A percentile compares a stretch with the other conserved stretches of the same genome.
Conservation (phyloP, 2,888 invertebrate species). For the Poecilus cupreus region DNA sequence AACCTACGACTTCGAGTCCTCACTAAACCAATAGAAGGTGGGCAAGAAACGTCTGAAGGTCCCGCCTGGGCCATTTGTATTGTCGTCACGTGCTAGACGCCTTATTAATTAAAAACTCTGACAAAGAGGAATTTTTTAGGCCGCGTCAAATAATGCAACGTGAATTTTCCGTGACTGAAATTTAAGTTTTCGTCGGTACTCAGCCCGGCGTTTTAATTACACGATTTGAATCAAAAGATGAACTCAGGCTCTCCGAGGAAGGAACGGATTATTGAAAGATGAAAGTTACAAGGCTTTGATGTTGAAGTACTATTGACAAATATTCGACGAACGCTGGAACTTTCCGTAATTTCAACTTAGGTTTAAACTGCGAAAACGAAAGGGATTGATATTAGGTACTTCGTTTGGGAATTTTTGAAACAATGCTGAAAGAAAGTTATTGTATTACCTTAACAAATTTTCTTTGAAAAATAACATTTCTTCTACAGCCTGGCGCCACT, state of each 20-base stretch:
- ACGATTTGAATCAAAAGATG: conserved; percentile 27
- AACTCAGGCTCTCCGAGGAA: neutral
- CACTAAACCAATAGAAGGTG: neutral
- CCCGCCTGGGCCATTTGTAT: neutral
- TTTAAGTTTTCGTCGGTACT: conserved; percentile 4
- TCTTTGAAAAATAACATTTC: no score
- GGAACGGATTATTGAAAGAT: conserved; percentile 27
- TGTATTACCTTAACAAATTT: no score
- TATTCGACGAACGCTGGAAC: neutral
- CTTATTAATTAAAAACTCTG: conserved; percentile 48
- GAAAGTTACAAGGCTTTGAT: conserved; percentile 24
- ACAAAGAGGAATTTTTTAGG: neutral
- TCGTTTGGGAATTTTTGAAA: neutral
- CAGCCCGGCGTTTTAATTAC: conserved; percentile 18
- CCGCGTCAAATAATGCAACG: neutral
- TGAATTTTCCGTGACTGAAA: conserved; percentile 25
- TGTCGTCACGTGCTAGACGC: conserved; percentile 27
- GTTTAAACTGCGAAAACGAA: neutral
- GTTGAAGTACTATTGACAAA: conserved; percentile 3
- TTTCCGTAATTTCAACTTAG: neutral
- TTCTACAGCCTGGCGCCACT: no score
- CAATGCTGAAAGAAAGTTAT: no score
- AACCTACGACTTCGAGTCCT: neutral
- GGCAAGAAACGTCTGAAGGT: neutral
- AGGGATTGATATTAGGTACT: neutral